Evolutionary conservation across 2,113 vertebrate species (phyloP).

Genomic region (Menura novaehollandiae): DNA sequence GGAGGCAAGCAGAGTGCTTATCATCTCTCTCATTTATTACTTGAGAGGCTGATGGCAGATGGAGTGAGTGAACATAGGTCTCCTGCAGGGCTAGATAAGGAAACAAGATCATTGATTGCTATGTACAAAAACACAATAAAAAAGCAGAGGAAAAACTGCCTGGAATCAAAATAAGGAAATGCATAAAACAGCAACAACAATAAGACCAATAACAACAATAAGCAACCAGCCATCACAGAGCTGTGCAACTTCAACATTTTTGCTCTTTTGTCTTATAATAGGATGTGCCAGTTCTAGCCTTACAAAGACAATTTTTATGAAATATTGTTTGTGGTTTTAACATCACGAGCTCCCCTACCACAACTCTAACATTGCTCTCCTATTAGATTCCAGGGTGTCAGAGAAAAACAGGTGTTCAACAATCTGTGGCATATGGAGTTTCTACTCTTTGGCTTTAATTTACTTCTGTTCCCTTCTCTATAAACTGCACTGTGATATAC

Average conservation of each 20-base stretch:
- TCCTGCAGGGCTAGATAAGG: constrained; percentile 33
- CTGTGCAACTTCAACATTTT: background rate
- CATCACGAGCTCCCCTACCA: background rate
- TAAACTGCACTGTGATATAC: background rate
- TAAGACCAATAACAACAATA: background rate
- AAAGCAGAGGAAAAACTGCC: background rate
- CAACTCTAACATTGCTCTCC: background rate
- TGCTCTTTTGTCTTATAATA: background rate
- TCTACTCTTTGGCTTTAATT: background rate
- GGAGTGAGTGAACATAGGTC: constrained; percentile 15
- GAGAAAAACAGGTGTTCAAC: constrained; percentile 16
- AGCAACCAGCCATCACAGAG: background rate
- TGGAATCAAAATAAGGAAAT: background rate
- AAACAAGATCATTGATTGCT: constrained; percentile 27
- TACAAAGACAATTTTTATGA: background rate
- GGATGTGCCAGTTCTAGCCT: background rate
- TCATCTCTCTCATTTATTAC: constrained; percentile 49
- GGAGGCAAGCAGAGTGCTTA: constrained; percentile 2
- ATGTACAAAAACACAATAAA: background rate
- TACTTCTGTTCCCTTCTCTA: background rate
- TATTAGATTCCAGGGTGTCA: background rate
- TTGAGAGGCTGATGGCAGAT: constrained; percentile 48
- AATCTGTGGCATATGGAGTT: constrained; percentile 22
- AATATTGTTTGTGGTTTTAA: background rate
- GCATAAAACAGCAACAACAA: background rate